phyloP scores from a whole-genome alignment of 1,140 invertebrate species.

The Onthophagus taurus region DNA sequence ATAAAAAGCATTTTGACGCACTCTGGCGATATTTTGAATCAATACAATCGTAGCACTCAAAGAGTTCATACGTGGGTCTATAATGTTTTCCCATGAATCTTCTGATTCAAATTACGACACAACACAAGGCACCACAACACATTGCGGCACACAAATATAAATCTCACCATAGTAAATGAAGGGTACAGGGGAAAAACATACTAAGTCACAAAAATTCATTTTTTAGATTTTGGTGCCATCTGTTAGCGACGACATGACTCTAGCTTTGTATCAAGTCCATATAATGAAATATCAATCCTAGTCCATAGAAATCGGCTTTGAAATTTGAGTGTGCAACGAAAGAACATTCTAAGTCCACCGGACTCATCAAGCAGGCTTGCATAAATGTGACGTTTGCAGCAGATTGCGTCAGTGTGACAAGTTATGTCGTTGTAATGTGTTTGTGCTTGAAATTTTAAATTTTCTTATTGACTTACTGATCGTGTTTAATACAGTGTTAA shows the following conservation, averaged over 20 bases:
- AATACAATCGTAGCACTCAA: too few species aligned
- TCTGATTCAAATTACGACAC: too few species aligned
- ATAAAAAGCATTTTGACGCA: too few species aligned
- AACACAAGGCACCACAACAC: too few species aligned
- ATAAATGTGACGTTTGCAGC: constrained; percentile 3
- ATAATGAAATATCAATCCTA: neutral
- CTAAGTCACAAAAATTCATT: neutral
- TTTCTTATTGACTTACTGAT: constrained; percentile 3
- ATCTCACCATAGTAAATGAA: too few species aligned
- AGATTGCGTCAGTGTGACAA: constrained; percentile 1
- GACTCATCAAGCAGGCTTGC: neutral
- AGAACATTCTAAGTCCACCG: neutral
- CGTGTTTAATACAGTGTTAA: constrained; percentile 1
- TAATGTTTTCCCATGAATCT: too few species aligned
- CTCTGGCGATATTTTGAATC: too few species aligned
- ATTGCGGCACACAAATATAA: too few species aligned
- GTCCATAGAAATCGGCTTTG: too few species aligned
- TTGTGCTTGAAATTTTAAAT: constrained; percentile 7
- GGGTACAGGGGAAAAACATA: constrained; percentile 1
- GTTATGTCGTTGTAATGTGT: constrained; percentile 6
- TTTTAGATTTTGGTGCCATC: constrained; percentile 1
- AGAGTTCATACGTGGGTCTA: too few species aligned
- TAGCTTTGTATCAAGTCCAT: neutral
- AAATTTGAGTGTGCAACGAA: neutral
- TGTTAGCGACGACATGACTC: neutral